Percentiles rank a stretch among this genome's conserved stretches.
Evolutionary conservation across 1,140 invertebrate genomes (phyloP).

Genomic region (Argopecten irradians): DNA sequence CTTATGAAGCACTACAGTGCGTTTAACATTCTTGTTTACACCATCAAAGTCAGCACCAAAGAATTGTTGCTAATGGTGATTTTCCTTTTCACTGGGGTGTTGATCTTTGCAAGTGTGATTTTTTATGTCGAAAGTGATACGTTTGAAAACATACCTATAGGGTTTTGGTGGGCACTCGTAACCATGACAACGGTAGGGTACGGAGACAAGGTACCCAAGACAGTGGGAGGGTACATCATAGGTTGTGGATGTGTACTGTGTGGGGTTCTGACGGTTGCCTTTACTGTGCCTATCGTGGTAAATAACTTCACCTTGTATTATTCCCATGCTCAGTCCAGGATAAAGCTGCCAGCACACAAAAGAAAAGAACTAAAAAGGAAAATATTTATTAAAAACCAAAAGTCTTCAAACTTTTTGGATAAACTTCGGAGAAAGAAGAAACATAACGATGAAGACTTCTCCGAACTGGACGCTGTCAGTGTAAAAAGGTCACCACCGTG

Average conservation of each 20-base stretch:
- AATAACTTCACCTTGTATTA: slow-evolving; percentile 99
- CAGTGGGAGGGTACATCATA: slow-evolving; percentile 90
- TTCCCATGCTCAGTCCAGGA: slow-evolving; percentile 80
- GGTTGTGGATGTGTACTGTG: slow-evolving; percentile 96
- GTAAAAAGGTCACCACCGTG: slow-evolving; percentile 53
- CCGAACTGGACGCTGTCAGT: slow-evolving; percentile 44
- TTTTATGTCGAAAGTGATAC: slow-evolving; percentile 71
- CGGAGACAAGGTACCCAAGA: slow-evolving; percentile 78
- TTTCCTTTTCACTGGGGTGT: slow-evolving; percentile 74
- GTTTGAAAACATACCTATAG: slow-evolving; percentile 90
- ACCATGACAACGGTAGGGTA: slow-evolving; percentile 99
- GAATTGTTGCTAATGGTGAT: slow-evolving; percentile 74
- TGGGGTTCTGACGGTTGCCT: slow-evolving; percentile 96
- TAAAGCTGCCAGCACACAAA: slow-evolving; percentile 69
- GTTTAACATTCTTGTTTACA: slow-evolving; percentile 76
- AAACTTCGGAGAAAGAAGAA: slow-evolving; percentile 65
- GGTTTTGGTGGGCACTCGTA: slow-evolving; percentile 98
- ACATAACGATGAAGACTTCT: slow-evolving; percentile 52
- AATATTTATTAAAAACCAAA: slow-evolving; percentile 67
- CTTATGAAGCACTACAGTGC: slow-evolving; percentile 76
- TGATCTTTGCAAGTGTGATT: slow-evolving; percentile 75
- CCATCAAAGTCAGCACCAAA: slow-evolving; percentile 75
- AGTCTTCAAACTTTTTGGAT: slow-evolving; percentile 55
- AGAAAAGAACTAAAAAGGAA: slow-evolving; percentile 68
- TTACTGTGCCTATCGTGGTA: slow-evolving; percentile 98